Evolutionary conservation across 2,113 vertebrate species (phyloP).

Genomic region (Bettongia penicillata): DNA sequence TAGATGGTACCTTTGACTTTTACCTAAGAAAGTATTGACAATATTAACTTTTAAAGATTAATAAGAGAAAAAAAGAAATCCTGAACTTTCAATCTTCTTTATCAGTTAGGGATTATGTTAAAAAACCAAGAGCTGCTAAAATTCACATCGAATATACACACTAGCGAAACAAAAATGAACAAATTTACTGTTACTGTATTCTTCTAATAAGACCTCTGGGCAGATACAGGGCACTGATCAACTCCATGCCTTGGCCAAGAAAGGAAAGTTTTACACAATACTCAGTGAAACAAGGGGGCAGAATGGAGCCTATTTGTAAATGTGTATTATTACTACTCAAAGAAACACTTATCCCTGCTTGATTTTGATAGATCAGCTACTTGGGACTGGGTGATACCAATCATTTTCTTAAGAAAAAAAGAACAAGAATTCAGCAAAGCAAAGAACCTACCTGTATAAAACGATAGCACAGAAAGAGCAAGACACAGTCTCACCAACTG

Average conservation of each 20-base stretch:
- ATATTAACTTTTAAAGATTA: conserved; percentile 76
- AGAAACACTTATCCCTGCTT: conserved; percentile 78
- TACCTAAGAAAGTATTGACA: conserved; percentile 72
- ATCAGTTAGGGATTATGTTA: conserved; percentile 76
- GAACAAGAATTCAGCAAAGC: conserved; percentile 16
- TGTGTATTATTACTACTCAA: conserved; percentile 79
- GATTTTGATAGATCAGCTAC: conserved; percentile 76
- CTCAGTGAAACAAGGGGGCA: conserved; percentile 74
- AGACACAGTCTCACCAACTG: conserved; percentile 46
- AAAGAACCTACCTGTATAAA: conserved; percentile 54
- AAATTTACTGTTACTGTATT: conserved; percentile 82
- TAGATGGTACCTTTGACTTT: conserved; percentile 75
- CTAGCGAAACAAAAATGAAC: conserved; percentile 81
- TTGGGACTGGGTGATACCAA: conserved; percentile 65
- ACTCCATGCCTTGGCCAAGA: conserved; percentile 60
- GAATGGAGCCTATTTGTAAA: conserved; percentile 79
- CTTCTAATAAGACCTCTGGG: conserved; percentile 77
- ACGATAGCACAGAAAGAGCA: conserved; percentile 52
- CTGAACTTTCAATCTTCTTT: conserved; percentile 66
- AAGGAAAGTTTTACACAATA: conserved; percentile 68
- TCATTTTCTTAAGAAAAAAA: conserved; percentile 51
- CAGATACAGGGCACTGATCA: conserved; percentile 69
- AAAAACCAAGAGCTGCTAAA: conserved; percentile 69
- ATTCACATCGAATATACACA: conserved; percentile 52
- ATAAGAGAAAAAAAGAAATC: conserved; percentile 76